Evolutionary conservation across 2,888 invertebrate species (phyloP).

Genomic region (Drosophila buzzatii): DNA sequence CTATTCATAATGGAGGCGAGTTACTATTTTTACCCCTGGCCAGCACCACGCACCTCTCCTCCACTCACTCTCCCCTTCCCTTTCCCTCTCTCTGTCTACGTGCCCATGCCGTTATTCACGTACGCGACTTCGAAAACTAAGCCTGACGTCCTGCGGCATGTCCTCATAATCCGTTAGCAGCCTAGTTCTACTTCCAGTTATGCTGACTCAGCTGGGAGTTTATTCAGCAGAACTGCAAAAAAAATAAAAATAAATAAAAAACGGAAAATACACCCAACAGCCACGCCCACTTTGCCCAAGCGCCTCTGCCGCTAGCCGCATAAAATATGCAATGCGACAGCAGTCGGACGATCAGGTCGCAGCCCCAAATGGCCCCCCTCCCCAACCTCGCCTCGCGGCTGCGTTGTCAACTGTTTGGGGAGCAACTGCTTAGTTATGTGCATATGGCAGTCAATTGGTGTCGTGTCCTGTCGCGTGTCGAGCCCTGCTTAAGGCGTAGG

Average conservation of each 20-base stretch:
- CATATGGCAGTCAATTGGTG: constrained; percentile 74
- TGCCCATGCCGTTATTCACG: constrained; percentile 69
- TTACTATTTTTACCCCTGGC: constrained; percentile 58
- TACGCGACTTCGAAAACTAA: constrained; percentile 73
- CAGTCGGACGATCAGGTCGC: constrained; percentile 28
- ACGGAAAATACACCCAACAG: constrained; percentile 16
- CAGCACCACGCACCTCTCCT: background rate
- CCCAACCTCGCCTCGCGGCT: background rate
- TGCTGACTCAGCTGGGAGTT: constrained; percentile 70
- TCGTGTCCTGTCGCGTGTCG: constrained; percentile 60
- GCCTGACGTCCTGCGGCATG: constrained; percentile 77
- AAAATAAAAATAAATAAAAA: constrained; percentile 2
- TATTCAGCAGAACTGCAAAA: constrained; percentile 35
- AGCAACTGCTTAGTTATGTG: constrained; percentile 68
- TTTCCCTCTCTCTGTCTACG: constrained; percentile 37
- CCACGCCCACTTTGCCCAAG: constrained; percentile 6
- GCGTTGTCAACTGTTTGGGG: constrained; percentile 62
- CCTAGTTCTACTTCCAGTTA: constrained; percentile 73
- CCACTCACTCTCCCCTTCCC: background rate
- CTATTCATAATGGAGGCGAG: constrained; percentile 72
- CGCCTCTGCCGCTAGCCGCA: background rate
- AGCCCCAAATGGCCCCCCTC: background rate
- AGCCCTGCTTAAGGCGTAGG: constrained; percentile 23
- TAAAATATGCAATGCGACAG: constrained; percentile 51
- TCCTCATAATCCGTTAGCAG: constrained; percentile 80